Evolutionary conservation across 1,140 invertebrate genomes (phyloP), one percentile per base, ranked within the genome.

Genomic region (Octopus bimaculoides): DNA sequence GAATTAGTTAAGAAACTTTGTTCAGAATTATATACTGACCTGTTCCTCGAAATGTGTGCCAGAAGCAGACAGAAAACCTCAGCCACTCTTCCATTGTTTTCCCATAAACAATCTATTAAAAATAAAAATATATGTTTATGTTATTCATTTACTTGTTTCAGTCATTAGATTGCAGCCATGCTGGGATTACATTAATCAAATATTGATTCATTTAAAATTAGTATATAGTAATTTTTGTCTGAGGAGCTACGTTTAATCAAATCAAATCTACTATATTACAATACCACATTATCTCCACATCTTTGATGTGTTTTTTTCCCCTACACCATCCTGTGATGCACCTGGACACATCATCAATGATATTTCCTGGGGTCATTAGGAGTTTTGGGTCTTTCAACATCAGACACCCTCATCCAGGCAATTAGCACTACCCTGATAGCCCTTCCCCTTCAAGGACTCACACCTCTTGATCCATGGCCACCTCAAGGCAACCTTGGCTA

Each of bases 21-120:
- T 41, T 41, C 26, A 41, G 26, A 41, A 41, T 41, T 41, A 41
- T 41, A 41, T 41, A 80, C 80, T 82, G 83, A 91, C 91, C 91
- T 80, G 88, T 89, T 78, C 90, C 90, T 75, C 91, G 82, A 85
- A 92, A 92, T 26, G 91, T 90, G 82, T 92, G 91, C 88, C 90
- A 92, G 82, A 90, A 92, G 79, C 91, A 91, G 0, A 93, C 90
- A 56, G 92, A 92, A 82, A 91, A 93, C 75, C 93, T 89, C n/a
- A 93, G 89, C 93, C 93, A 93, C 17, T 94, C 93, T 83, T 93
- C 92, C 92, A 94, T 93, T 5, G 91, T 89, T 74, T 84, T 86
- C 7, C 90, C 91, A 79, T 84, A 78, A 5, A 91, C 87, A 53
- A 89, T 85, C 89, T 91, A 79, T 14, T 82, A 56, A 14, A 52